A percentile compares a stretch with the other conserved stretches of the same genome.
These are phyloP conservation scores for Sylvia borin DNA, from an alignment of 2,797 vertebrate species.

Conservation along the genomic window DNA sequence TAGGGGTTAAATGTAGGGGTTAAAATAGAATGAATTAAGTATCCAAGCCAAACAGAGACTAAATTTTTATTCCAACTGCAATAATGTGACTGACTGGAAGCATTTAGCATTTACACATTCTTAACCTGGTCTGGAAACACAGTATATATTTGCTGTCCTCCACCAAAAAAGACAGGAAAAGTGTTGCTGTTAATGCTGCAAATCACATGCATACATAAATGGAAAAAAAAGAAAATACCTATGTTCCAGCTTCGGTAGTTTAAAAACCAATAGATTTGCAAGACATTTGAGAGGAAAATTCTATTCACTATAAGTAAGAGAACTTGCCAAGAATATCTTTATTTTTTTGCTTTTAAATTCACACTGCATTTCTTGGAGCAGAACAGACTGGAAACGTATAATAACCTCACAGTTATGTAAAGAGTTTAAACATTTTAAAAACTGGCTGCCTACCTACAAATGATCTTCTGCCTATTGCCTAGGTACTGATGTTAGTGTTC, in stretches of 20 bases:
- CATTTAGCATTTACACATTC: neutral
- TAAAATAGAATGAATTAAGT: neutral
- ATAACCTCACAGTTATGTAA: neutral
- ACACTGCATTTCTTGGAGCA: neutral
- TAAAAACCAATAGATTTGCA: neutral
- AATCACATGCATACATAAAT: neutral
- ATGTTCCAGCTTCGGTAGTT: neutral
- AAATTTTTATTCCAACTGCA: neutral
- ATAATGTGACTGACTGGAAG: neutral
- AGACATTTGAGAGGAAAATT: neutral
- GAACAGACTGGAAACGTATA: neutral
- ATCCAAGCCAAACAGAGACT: neutral
- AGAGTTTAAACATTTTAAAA: neutral
- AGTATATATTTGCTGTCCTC: neutral
- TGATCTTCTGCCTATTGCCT: neutral
- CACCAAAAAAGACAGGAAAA: neutral
- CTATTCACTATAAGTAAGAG: neutral
- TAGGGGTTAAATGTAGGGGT: neutral
- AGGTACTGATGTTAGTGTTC: neutral
- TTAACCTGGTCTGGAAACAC: neutral
- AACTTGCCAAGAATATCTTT: neutral
- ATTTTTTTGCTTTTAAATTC: neutral
- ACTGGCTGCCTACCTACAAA: neutral
- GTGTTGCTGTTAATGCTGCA: neutral
- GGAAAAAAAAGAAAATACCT: neutral